A percentile compares a stretch with the other conserved stretches of the same genome.
phyloP scores from a whole-genome alignment of 2,113 vertebrate genomes.

The Dromas ardeola region DNA sequence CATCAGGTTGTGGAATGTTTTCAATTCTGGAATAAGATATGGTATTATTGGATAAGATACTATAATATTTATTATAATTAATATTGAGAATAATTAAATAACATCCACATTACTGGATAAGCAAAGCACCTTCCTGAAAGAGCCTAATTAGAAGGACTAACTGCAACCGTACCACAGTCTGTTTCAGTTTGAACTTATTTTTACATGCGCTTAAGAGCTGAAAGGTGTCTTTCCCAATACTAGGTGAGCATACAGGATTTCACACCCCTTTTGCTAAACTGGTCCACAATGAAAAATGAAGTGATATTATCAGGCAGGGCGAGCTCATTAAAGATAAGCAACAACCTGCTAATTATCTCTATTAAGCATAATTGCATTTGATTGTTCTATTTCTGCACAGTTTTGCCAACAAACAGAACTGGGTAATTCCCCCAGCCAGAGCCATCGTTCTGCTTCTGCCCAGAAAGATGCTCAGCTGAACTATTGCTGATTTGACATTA shows the following conservation, averaged over 20 bases:
- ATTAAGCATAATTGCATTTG: not conserved
- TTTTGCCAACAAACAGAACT: not conserved
- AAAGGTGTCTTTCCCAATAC: not conserved
- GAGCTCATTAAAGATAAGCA: not conserved
- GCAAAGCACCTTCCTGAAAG: not conserved
- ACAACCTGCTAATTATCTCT: not conserved
- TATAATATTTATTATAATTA: not conserved
- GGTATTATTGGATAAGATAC: not conserved
- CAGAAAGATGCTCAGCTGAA: not conserved
- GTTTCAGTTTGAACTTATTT: not conserved
- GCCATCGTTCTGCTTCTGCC: not conserved
- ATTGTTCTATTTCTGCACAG: not conserved
- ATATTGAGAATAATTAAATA: not conserved
- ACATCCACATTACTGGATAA: not conserved
- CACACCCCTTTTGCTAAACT: not conserved
- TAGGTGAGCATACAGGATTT: not conserved
- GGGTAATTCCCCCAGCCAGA: not conserved
- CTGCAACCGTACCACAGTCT: fast-evolving
- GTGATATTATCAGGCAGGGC: not conserved
- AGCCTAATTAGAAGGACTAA: not conserved
- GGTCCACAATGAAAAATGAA: not conserved
- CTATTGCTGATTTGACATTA: not conserved
- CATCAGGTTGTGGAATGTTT: not conserved
- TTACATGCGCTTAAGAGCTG: not conserved
- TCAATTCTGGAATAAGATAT: not conserved